A percentile compares a stretch with the other conserved stretches of the same genome.
Conservation (phyloP, 2,113 vertebrate genomes). For the Tyto alba region DNA sequence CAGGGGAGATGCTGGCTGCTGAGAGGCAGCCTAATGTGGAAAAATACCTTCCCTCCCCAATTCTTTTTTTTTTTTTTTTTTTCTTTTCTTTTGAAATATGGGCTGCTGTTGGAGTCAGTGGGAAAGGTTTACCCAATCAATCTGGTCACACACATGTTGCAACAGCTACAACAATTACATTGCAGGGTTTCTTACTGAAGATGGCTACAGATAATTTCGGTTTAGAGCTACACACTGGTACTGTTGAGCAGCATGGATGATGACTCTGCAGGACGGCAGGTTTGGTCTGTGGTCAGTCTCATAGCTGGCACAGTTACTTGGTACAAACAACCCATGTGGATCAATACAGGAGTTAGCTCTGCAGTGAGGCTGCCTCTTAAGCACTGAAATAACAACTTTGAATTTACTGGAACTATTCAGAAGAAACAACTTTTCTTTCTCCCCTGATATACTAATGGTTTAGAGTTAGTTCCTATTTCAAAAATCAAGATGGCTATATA, state of each 20-base stretch:
- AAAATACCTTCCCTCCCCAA: not conserved
- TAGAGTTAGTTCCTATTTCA: not conserved
- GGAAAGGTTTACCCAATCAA: not conserved
- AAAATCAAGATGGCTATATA: not conserved
- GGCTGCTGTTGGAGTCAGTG: not conserved
- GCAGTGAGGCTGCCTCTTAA: not conserved
- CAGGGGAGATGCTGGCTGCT: not conserved
- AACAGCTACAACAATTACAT: not conserved
- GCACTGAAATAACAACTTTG: not conserved
- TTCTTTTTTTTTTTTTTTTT: not conserved
- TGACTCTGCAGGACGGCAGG: accelerated
- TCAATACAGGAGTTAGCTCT: not conserved
- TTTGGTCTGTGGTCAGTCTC: not conserved
- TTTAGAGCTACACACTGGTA: not conserved
- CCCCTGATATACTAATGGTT: not conserved
- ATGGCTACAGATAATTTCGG: not conserved
- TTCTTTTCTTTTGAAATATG: not conserved
- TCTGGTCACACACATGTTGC: not conserved
- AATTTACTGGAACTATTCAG: not conserved
- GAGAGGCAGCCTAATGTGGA: not conserved
- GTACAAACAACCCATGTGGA: not conserved
- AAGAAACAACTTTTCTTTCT: not conserved
- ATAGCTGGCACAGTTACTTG: not conserved
- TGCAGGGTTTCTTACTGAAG: not conserved
- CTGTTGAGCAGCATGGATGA: accelerated